Evolutionary conservation across 2,888 invertebrate genomes (phyloP), one percentile per base, ranked within the genome.

Genomic region (Platycnemis pennipes): DNA sequence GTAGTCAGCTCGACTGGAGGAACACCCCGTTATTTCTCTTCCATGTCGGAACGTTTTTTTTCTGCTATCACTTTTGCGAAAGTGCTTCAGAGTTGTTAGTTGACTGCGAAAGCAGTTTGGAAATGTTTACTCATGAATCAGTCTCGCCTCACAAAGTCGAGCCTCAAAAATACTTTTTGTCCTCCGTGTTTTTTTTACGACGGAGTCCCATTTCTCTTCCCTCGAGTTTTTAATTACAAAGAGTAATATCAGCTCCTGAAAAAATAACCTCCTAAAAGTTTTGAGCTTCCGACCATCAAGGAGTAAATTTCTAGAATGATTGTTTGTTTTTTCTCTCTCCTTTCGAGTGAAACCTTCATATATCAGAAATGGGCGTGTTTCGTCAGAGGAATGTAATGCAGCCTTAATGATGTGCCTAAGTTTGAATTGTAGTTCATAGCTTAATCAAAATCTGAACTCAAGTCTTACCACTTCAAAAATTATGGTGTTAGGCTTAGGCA

Each of bases 111-210:
- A 26, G 77, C 37, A 37, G 31, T 77, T 77, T 7, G 77, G 77
- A 77, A 77, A 37, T 77, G 77, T 77, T 77, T 31, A n/a, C 69
- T 69, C 31, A 37, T 37, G 77, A 77, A 77, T 77, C 37, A 77
- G 77, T 77, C 26, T 37, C 13, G 1, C 8, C 5, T 37, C 31
- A 5, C 13, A 7, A 11, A 5, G 11, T 37, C 37, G 31, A 37
- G n/a, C 77, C 1, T 16, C 77, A 0, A 37, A 2, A 37, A 37
- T n/a, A 22, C 69, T 31, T 69, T 69, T 69, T 63, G 2, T 26
- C n/a, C 26, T 49, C 7, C 1, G 63, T 63, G 63, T 7, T 63
- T 63, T 1, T 77, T 77, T 11, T 77, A 31, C 8, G 77, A 16
- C 31, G 37, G 37, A 22, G 5, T 3, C 77, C 31, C 26, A 77